phyloP scores from a whole-genome alignment of 2,888 invertebrate genomes.

The Tetanocera ferruginea region DNA sequence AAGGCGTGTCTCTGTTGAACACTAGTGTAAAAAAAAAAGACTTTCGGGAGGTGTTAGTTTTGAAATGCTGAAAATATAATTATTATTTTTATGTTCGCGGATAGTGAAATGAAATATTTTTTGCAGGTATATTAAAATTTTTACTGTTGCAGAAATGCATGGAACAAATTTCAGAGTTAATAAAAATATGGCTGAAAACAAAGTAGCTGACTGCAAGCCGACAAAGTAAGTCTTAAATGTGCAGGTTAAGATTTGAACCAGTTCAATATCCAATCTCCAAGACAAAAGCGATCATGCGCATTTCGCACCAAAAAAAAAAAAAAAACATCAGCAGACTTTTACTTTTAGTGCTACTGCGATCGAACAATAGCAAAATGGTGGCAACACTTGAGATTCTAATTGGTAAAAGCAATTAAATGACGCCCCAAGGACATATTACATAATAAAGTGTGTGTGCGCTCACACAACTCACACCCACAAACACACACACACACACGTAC shows the following conservation, averaged over 20 bases:
- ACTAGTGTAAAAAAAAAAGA: constrained; percentile 36
- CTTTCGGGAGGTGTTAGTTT: constrained; percentile 56
- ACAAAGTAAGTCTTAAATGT: too few species aligned
- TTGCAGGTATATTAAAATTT: not conserved
- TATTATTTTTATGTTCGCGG: constrained; percentile 44
- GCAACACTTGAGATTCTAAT: constrained; percentile 65
- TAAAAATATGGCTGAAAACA: too few species aligned
- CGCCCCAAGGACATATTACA: constrained; percentile 70
- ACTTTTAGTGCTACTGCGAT: not conserved
- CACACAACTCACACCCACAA: constrained; percentile 35
- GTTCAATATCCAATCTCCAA: not conserved
- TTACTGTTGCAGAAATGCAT: not conserved
- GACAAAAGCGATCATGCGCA: not conserved
- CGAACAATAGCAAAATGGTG: not conserved
- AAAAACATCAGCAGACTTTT: not conserved
- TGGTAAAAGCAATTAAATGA: constrained; percentile 69
- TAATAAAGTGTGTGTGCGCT: constrained; percentile 25
- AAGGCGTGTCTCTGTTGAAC: not conserved
- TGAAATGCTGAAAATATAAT: constrained; percentile 53
- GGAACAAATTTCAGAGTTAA: too few species aligned
- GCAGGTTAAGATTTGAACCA: not conserved
- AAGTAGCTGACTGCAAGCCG: too few species aligned
- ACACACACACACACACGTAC: constrained; percentile 18
- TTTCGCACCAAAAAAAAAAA: not conserved
- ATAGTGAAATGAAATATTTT: constrained; percentile 20